Percentiles rank a stretch among this genome's conserved stretches.
Evolutionary conservation across 2,888 invertebrate species (phyloP).

Genomic region (Coenonympha arcania): DNA sequence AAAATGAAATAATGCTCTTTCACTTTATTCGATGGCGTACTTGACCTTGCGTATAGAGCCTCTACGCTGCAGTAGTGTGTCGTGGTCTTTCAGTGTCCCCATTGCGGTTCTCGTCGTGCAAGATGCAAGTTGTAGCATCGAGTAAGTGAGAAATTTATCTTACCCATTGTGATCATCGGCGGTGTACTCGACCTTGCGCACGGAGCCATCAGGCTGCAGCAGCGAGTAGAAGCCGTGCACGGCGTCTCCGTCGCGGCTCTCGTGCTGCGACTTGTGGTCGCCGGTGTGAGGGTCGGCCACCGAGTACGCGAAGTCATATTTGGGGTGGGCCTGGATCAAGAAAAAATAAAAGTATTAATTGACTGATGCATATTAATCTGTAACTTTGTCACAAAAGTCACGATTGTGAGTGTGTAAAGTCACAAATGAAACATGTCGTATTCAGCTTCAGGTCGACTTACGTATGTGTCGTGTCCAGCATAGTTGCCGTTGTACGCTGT

Average conservation of each 20-base stretch:
- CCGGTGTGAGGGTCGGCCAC: conserved; percentile 74
- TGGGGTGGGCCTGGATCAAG: conserved; percentile 47
- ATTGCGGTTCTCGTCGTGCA: conserved; percentile 69
- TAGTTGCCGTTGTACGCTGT: conserved; percentile 33
- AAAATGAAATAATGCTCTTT: too few species aligned
- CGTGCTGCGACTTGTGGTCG: conserved; percentile 73
- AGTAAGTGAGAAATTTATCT: not conserved
- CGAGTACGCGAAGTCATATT: conserved; percentile 68
- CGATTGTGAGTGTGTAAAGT: too few species aligned
- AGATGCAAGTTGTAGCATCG: conserved; percentile 57
- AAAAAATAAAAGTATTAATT: not conserved
- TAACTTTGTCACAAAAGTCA: too few species aligned
- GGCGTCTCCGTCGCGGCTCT: conserved; percentile 67
- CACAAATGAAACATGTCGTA: too few species aligned
- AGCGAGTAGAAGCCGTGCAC: conserved; percentile 76
- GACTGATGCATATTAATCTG: too few species aligned
- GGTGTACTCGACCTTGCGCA: conserved; percentile 68
- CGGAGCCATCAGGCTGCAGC: conserved; percentile 67
- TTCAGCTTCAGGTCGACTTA: conserved; percentile 20
- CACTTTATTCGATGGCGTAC: conserved; percentile 73
- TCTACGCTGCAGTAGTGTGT: conserved; percentile 72
- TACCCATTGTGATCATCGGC: conserved; percentile 63
- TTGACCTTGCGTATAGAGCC: conserved; percentile 38
- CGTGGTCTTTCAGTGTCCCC: conserved; percentile 75
- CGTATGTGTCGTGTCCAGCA: conserved; percentile 34